A percentile compares a stretch with the other conserved stretches of the same genome.
phyloP scores from a whole-genome alignment of 2,888 invertebrate genomes.

The Bombylius major region DNA sequence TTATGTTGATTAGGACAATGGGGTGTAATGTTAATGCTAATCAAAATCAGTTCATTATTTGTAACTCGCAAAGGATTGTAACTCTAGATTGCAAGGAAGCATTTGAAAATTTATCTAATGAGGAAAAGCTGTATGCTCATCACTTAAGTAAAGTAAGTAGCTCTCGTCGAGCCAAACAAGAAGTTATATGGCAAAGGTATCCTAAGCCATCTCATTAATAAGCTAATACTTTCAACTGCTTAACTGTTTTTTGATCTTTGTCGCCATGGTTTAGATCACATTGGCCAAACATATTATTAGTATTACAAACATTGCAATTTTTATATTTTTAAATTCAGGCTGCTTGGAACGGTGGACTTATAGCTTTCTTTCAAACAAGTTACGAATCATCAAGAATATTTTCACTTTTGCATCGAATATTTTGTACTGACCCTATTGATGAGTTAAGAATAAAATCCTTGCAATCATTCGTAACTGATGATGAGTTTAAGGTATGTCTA shows the following conservation, averaged over 20 bases:
- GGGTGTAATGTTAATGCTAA: too few relatives aligned
- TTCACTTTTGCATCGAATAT: slow-evolving; percentile 70
- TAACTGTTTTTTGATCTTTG: too few relatives aligned
- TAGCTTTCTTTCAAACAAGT: slow-evolving; percentile 81
- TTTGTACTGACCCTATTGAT: slow-evolving; percentile 53
- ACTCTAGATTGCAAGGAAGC: slow-evolving; percentile 72
- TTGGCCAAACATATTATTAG: too few relatives aligned
- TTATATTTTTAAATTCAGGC: slow-evolving; percentile 49
- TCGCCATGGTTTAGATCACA: too few relatives aligned
- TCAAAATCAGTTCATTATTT: too few relatives aligned
- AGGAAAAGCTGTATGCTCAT: slow-evolving; percentile 85
- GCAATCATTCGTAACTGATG: slow-evolving; percentile 52
- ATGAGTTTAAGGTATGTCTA: slow-evolving; percentile 62
- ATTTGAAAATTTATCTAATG: slow-evolving; percentile 65
- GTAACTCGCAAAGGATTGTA: slow-evolving; percentile 42
- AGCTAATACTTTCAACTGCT: too few relatives aligned
- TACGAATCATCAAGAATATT: slow-evolving; percentile 85
- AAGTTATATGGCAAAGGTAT: too few relatives aligned
- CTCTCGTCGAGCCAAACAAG: too few relatives aligned
- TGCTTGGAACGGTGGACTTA: slow-evolving; percentile 81
- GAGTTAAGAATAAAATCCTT: slow-evolving; percentile 54
- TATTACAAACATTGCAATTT: too few relatives aligned
- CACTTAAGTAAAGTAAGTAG: slow-evolving; percentile 65
- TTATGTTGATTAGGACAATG: too few relatives aligned
- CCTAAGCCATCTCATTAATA: too few relatives aligned